A percentile compares a stretch with the other conserved stretches of the same genome.
Conservation (phyloP, 2,888 invertebrate species). For the Oscheius myriophilus region DNA sequence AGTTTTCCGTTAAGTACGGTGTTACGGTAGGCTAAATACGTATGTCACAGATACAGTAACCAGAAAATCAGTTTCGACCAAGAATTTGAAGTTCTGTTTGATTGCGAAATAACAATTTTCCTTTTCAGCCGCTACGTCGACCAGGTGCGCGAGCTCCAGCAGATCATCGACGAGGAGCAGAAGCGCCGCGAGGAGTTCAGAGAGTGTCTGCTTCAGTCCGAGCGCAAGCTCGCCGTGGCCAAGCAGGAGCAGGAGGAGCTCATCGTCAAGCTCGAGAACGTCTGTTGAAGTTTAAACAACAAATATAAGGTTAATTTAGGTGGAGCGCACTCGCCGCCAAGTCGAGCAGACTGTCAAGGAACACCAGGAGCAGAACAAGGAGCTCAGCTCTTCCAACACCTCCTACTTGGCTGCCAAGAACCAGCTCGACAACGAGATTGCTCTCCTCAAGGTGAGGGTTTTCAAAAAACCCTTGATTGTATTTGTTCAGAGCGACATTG, state of each 20-base stretch:
- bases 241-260: constrained; percentile 79
- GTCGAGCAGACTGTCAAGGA: constrained; percentile 97
- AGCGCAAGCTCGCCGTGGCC: constrained; percentile 78
- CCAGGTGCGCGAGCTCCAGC: constrained; percentile 81
- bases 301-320: constrained; percentile 71
- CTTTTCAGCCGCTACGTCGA: constrained; percentile 90
- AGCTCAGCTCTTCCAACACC: constrained; percentile 90
- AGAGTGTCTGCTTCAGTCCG: constrained; percentile 87
- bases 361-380: constrained; percentile 96
- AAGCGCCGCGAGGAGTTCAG: constrained; percentile 97
- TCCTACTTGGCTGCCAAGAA: constrained; percentile 96
- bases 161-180: constrained; percentile 91
- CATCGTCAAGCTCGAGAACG: constrained; percentile 92
- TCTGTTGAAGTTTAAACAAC: constrained; percentile 42
- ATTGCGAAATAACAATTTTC: too few relatives aligned
- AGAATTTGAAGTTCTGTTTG: too few relatives aligned
- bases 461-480: constrained; percentile 71
- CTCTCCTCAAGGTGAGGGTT: constrained; percentile 81
- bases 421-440: constrained; percentile 97
- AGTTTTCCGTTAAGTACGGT: too few relatives aligned
- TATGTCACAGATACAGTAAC: too few relatives aligned
- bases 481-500: constrained; percentile 83
- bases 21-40: too few relatives aligned
- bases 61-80: too few relatives aligned
- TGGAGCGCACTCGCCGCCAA: constrained; percentile 96